These are phyloP conservation scores for Andrena camellia DNA, from an alignment of 2,888 invertebrate genomes.

Conservation along the genomic window DNA sequence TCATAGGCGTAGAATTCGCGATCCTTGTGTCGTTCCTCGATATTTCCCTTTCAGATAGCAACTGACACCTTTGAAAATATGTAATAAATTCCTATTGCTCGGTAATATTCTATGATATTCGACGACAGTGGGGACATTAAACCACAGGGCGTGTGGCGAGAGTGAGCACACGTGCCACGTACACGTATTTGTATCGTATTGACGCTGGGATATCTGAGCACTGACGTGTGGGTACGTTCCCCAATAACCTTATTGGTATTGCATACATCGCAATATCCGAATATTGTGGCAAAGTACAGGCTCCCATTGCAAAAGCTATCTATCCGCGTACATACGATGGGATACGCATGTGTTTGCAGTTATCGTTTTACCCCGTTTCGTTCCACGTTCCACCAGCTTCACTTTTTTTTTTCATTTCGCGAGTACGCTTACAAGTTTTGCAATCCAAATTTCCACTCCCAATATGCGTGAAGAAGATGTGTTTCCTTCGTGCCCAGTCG, in stretches of 20 bases:
- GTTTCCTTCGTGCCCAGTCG: no score
- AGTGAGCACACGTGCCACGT: background rate
- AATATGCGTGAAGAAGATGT: no score
- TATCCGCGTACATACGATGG: background rate
- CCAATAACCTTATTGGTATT: conserved; percentile 61
- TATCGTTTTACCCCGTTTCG: conserved; percentile 5
- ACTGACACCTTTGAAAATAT: conserved; percentile 1
- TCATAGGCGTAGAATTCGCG: background rate
- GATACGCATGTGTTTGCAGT: background rate
- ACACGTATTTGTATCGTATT: conserved; percentile 32
- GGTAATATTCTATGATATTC: conserved; percentile 8
- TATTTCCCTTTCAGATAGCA: background rate
- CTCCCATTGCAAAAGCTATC: background rate
- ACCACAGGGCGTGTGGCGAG: conserved; percentile 12
- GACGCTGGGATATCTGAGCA: conserved; percentile 18
- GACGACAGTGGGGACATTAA: conserved; percentile 18
- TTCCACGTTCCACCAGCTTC: background rate
- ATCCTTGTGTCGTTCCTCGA: background rate
- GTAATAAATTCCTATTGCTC: conserved; percentile 40
- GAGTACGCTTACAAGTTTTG: conserved; percentile 2
- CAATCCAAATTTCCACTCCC: no score
- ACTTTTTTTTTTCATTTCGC: conserved; percentile 7
- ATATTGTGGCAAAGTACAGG: conserved; percentile 23
- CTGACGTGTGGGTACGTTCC: conserved; percentile 34
- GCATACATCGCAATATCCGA: conserved; percentile 49